phyloP scores from a whole-genome alignment of 2,113 vertebrate genomes.

The Nerophis lumbriciformis region DNA sequence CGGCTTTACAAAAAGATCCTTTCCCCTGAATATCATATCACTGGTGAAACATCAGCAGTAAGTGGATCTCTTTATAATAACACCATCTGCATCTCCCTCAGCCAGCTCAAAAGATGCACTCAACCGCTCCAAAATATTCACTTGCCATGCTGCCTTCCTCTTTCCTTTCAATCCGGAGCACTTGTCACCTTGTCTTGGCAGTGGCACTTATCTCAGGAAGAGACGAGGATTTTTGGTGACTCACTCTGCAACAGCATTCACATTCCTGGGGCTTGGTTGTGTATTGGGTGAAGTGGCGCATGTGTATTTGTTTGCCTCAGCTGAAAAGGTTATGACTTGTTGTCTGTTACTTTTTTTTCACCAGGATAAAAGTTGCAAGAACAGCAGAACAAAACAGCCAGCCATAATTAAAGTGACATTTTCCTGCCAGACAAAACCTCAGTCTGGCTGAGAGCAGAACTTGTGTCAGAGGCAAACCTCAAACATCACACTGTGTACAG shows the following conservation, averaged over 20 bases:
- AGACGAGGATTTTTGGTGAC: conserved; percentile 35
- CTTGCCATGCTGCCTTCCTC: conserved; percentile 7
- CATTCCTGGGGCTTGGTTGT: conserved; percentile 13
- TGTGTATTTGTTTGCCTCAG: background rate
- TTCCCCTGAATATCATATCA: conserved; percentile 21
- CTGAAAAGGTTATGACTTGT: background rate
- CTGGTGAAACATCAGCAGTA: background rate
- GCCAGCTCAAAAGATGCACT: conserved; percentile 8
- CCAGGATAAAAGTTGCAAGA: background rate
- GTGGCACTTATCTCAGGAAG: conserved; percentile 20
- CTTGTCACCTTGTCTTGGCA: conserved; percentile 19
- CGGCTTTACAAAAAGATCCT: conserved; percentile 12
- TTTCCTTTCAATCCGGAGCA: conserved; percentile 5
- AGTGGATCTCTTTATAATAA: background rate
- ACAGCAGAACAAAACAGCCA: conserved; percentile 5
- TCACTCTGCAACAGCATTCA: conserved; percentile 33
- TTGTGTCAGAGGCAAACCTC: background rate
- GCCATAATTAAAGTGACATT: conserved; percentile 15
- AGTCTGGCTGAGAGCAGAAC: conserved; percentile 5
- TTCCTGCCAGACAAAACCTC: background rate
- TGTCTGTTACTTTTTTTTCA: background rate
- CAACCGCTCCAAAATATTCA: conserved; percentile 6
- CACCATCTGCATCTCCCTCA: background rate
- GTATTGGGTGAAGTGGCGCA: conserved; percentile 1
- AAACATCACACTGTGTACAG: conserved; percentile 1